These are phyloP conservation scores for Plagiodera versicolora DNA, from an alignment of 2,888 invertebrate species.

Conservation along the genomic window DNA sequence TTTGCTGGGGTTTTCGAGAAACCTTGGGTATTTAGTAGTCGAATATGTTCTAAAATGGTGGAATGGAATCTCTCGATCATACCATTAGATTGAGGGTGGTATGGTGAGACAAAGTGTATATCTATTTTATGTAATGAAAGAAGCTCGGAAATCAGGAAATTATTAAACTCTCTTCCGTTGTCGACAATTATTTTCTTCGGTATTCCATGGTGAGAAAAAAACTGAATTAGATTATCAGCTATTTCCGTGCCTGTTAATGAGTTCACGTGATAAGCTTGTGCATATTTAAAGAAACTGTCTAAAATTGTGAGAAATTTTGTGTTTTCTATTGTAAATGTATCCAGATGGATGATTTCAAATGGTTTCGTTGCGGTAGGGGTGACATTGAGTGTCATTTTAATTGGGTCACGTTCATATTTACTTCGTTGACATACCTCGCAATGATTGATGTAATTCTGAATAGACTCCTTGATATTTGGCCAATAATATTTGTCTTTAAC, in stretches of 20 bases:
- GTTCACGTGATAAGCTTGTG: constrained; percentile 15
- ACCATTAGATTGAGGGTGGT: constrained; percentile 5
- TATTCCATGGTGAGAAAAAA: constrained; percentile 14
- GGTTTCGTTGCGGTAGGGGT: background rate
- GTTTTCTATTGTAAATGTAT: constrained; percentile 10
- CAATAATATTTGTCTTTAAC: constrained; percentile 32
- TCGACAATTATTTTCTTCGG: constrained; percentile 17
- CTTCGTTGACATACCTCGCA: background rate
- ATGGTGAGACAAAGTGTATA: background rate
- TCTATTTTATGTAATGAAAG: constrained; percentile 17
- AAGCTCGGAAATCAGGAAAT: constrained; percentile 11
- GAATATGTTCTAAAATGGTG: too few species aligned
- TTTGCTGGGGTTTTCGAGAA: too few species aligned
- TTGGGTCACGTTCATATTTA: too few species aligned
- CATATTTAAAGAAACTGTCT: constrained; percentile 15
- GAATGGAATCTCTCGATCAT: too few species aligned
- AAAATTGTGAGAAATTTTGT: constrained; percentile 12
- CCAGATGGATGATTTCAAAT: constrained; percentile 3
- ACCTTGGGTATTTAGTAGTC: too few species aligned
- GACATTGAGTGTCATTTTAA: too few species aligned
- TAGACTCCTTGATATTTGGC: constrained; percentile 15
- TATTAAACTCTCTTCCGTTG: constrained; percentile 16
- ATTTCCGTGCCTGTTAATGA: constrained; percentile 8
- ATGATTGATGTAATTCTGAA: background rate
- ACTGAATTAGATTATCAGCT: constrained; percentile 7